Evolutionary conservation across 2,113 vertebrate genomes (phyloP).

Genomic region (Psilopsiagon aurifrons): DNA sequence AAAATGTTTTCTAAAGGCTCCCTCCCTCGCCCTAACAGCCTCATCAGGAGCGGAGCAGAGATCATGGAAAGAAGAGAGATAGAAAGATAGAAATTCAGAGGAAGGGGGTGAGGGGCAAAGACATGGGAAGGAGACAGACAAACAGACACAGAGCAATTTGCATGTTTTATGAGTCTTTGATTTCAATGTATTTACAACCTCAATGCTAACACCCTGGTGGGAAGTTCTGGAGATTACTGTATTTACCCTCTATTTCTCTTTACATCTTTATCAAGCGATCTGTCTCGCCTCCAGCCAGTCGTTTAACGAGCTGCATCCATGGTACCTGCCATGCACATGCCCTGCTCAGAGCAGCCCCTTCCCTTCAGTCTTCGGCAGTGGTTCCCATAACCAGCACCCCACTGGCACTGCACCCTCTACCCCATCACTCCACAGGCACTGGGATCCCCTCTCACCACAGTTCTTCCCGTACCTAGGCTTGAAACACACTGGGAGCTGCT

Average conservation of each 20-base stretch:
- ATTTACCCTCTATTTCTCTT: slow-evolving; percentile 51
- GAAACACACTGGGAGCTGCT: rapidly evolving
- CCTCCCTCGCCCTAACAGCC: slow-evolving; percentile 56
- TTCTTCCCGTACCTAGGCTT: not conserved
- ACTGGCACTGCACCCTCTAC: not conserved
- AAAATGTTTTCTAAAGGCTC: slow-evolving; percentile 62
- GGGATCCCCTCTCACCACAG: not conserved
- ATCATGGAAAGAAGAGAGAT: slow-evolving; percentile 52
- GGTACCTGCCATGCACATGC: not conserved
- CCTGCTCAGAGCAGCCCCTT: not conserved
- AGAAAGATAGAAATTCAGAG: slow-evolving; percentile 52
- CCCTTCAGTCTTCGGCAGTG: not conserved
- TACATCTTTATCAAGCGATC: slow-evolving; percentile 59
- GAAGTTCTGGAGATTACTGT: slow-evolving; percentile 51
- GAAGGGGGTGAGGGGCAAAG: slow-evolving; percentile 56
- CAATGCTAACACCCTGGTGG: slow-evolving; percentile 54
- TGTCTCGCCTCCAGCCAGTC: slow-evolving; percentile 56
- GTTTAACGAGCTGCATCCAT: not conserved
- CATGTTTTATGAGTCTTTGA: slow-evolving; percentile 70
- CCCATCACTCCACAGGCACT: rapidly evolving
- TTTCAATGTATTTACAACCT: slow-evolving; percentile 57
- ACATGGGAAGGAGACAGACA: slow-evolving; percentile 63
- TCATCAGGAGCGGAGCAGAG: slow-evolving; percentile 20
- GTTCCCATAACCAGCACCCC: not conserved
- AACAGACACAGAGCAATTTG: slow-evolving; percentile 55